phyloP scores from a whole-genome alignment of 2,888 invertebrate species.

The Cerceris rybyensis region DNA sequence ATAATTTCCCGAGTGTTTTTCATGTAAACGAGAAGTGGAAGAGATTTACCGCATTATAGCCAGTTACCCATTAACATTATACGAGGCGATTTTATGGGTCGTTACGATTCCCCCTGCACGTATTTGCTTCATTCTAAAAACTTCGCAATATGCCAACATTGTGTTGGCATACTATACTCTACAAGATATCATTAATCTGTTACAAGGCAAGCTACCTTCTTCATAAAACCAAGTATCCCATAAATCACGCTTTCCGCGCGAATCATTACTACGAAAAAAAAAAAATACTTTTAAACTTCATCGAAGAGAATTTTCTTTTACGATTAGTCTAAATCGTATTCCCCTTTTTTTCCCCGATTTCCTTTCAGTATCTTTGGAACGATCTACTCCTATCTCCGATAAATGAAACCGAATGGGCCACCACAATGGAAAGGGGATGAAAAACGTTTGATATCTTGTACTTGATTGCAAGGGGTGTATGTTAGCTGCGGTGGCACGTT shows the following conservation, averaged over 20 bases:
- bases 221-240: too few species aligned
- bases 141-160: constrained; percentile 50
- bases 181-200: too few species aligned
- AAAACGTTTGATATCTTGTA: constrained; percentile 71
- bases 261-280: too few species aligned
- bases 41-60: background rate
- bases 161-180: background rate
- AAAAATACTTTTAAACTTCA: background rate
- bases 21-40: background rate
- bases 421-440: constrained; percentile 32
- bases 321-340: background rate
- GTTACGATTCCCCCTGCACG: constrained; percentile 48
- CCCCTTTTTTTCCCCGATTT: background rate
- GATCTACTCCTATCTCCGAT: constrained; percentile 63
- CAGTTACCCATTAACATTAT: background rate
- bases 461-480: constrained; percentile 69
- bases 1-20: background rate
- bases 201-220: too few species aligned
- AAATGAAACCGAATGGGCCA: constrained; percentile 59
- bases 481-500: constrained; percentile 57
- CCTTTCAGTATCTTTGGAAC: constrained; percentile 44
- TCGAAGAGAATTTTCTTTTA: background rate
- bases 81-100: constrained; percentile 24
- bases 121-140: constrained; percentile 28
- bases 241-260: too few species aligned